A percentile compares a stretch with the other conserved stretches of the same genome.
These are phyloP conservation scores for Alethe castanea DNA, from an alignment of 2,113 vertebrate species.

Conservation along the genomic window DNA sequence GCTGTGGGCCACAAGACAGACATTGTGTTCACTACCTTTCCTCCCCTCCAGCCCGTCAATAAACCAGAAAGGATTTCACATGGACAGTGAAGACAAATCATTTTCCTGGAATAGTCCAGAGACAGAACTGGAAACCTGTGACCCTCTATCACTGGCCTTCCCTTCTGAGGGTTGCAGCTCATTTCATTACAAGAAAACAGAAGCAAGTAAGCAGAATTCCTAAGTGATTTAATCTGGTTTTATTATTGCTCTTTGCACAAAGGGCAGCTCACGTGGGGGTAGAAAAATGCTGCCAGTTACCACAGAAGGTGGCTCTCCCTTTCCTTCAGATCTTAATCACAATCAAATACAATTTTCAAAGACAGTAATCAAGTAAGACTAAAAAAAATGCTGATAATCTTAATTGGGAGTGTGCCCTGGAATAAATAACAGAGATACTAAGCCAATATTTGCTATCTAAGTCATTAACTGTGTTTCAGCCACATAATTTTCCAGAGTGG, in stretches of 20 bases:
- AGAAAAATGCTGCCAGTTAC: not conserved
- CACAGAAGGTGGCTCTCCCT: not conserved
- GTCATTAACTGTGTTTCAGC: not conserved
- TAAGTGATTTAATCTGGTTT: not conserved
- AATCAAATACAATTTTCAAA: constrained; percentile 18
- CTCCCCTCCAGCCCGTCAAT: not conserved
- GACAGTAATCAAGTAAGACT: not conserved
- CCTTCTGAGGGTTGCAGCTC: not conserved
- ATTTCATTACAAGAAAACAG: not conserved
- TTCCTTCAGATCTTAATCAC: constrained; percentile 12
- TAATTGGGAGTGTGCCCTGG: not conserved
- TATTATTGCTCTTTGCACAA: not conserved
- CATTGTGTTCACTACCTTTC: not conserved
- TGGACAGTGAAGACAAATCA: not conserved
- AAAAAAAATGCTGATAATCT: not conserved
- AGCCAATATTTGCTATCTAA: constrained; percentile 32
- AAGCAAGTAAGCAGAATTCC: not conserved
- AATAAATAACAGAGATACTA: not conserved
- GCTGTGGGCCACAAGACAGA: not conserved
- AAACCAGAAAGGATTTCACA: not conserved
- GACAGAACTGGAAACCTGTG: not conserved
- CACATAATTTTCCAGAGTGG: not conserved
- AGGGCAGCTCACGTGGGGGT: not conserved
- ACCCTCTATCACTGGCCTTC: not conserved
- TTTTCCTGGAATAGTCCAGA: not conserved